These are phyloP conservation scores for Crepidodera aurea DNA, from an alignment of 2,888 invertebrate species.

Conservation along the genomic window DNA sequence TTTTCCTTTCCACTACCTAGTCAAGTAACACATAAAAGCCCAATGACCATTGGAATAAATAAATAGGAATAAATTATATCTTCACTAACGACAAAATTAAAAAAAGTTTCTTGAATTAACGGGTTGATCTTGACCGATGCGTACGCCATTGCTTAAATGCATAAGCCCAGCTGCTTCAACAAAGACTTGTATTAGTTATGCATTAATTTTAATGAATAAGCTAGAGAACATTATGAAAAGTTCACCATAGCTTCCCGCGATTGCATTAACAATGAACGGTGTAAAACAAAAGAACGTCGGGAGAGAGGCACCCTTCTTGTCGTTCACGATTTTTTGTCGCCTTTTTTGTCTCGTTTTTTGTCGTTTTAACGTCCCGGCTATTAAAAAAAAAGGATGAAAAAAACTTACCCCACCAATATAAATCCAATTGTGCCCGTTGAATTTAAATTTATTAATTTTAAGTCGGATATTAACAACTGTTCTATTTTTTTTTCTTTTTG, in stretches of 20 bases:
- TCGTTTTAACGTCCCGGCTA: conserved; percentile 37
- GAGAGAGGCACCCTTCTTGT: conserved; percentile 40
- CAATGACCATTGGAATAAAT: too few relatives aligned
- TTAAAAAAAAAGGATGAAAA: conserved; percentile 34
- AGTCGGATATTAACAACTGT: conserved; percentile 45
- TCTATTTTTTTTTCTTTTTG: conserved; percentile 38
- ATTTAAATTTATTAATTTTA: conserved; percentile 41
- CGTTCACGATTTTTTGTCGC: conserved; percentile 41
- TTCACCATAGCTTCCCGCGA: conserved; percentile 42
- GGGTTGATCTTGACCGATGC: background rate
- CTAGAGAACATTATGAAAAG: conserved; percentile 42
- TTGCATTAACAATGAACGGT: conserved; percentile 42
- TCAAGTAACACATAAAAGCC: too few relatives aligned
- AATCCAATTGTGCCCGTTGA: conserved; percentile 40
- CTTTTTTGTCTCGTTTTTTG: conserved; percentile 39
- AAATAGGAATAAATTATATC: too few relatives aligned
- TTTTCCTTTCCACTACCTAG: too few relatives aligned
- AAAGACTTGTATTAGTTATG: conserved; percentile 48
- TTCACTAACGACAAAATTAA: too few relatives aligned
- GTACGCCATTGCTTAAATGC: conserved; percentile 26
- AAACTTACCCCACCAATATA: conserved; percentile 35
- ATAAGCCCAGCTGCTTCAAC: conserved; percentile 29
- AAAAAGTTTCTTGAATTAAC: too few relatives aligned
- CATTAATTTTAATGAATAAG: conserved; percentile 52
- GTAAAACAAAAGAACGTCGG: conserved; percentile 48